A percentile compares a stretch with the other conserved stretches of the same genome.
These are phyloP conservation scores for Hydrocynus forskahlii DNA, from an alignment of 2,797 vertebrate species.

Conservation along the genomic window DNA sequence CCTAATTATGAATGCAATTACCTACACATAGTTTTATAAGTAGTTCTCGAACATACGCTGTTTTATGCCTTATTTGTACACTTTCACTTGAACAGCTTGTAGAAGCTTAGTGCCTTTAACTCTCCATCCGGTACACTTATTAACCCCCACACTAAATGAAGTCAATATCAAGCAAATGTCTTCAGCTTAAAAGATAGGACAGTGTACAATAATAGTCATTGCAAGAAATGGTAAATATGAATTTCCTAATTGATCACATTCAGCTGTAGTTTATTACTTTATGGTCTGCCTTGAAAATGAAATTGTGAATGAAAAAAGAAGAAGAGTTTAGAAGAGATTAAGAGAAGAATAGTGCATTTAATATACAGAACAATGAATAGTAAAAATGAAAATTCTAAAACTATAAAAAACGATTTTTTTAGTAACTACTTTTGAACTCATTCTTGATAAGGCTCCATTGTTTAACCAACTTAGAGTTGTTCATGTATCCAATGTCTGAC, in stretches of 20 bases:
- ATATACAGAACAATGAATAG: no score
- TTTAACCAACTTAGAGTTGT: no score
- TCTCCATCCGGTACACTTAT: not conserved
- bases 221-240: not conserved
- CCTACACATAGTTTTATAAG: slow-evolving; percentile 32
- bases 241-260: not conserved
- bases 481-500: no score
- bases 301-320: not conserved
- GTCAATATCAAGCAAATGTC: slow-evolving; percentile 24
- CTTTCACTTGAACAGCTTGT: slow-evolving; percentile 23
- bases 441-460: no score
- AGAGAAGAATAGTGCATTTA: not conserved
- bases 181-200: slow-evolving; percentile 39
- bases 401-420: no score
- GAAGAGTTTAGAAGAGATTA: not conserved
- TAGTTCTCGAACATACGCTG: slow-evolving; percentile 35
- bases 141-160: not conserved
- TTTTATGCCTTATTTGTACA: slow-evolving; percentile 37
- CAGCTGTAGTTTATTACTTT: not conserved
- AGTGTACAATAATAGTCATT: no score
- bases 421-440: no score
- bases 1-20: slow-evolving; percentile 64
- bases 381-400: no score
- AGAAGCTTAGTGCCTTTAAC: slow-evolving; percentile 1
- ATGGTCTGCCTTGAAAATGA: not conserved